phyloP scores from a whole-genome alignment of 1,140 invertebrate genomes.

The Tetranychus cinnabarinus region DNA sequence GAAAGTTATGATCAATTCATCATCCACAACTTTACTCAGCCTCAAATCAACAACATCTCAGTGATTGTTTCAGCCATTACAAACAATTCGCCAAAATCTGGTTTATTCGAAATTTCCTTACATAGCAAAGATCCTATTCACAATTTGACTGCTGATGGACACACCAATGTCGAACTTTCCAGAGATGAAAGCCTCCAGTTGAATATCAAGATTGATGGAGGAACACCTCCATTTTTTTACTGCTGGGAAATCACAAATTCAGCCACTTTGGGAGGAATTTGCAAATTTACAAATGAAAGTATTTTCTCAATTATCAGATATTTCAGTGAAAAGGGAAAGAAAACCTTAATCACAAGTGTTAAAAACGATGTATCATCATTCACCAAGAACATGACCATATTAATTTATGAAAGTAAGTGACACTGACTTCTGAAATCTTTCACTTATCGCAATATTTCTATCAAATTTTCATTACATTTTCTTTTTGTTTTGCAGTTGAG shows the following conservation, averaged over 20 bases:
- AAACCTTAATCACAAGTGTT: constrained; percentile 46
- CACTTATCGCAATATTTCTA: too few relatives aligned
- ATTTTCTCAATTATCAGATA: constrained; percentile 37
- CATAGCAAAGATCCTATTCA: not conserved
- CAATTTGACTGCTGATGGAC: not conserved
- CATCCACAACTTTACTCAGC: not conserved
- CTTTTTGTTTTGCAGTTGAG: constrained; percentile 30
- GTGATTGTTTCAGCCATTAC: not conserved
- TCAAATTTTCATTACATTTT: constrained; percentile 9
- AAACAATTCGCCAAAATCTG: not conserved
- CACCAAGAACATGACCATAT: constrained; percentile 41
- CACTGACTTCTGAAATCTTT: not conserved
- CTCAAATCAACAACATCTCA: not conserved
- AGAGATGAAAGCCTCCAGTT: not conserved
- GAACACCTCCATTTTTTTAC: not conserved
- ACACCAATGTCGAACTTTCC: not conserved
- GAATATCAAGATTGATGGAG: not conserved
- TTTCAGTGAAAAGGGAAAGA: constrained; percentile 34
- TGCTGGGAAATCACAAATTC: not conserved
- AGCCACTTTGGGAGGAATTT: not conserved
- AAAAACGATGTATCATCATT: constrained; percentile 41
- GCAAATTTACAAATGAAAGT: constrained; percentile 23
- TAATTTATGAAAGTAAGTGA: constrained; percentile 47
- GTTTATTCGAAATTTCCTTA: not conserved
- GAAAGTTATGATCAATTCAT: not conserved